Conservation (phyloP, 2,797 vertebrate genomes). For the Uromys caudimaculatus region DNA sequence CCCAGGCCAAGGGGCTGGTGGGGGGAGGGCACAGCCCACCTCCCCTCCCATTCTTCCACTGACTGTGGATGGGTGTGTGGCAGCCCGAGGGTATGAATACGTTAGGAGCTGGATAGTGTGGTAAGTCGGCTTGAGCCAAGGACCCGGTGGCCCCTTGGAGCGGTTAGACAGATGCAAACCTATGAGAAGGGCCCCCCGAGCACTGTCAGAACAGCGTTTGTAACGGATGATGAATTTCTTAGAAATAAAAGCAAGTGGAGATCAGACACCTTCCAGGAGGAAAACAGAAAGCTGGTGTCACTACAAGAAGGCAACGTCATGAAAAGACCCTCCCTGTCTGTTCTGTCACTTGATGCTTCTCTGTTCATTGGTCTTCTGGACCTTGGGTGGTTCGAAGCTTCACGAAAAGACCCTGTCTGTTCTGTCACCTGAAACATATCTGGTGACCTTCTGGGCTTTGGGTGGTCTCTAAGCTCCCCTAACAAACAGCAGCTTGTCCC, state of each 20-base stretch:
- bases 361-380: neutral
- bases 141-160: neutral
- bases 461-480: neutral
- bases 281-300: neutral
- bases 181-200: fast-evolving
- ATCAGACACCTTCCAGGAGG: fast-evolving
- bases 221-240: fast-evolving
- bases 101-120: fast-evolving
- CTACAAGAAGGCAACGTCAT: neutral
- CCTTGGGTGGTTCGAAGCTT: neutral
- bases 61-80: fast-evolving
- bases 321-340: too few relatives aligned
- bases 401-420: neutral
- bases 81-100: neutral
- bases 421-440: neutral
- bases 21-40: neutral
- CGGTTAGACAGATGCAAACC: neutral
- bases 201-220: fast-evolving
- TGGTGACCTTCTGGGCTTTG: neutral
- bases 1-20: neutral
- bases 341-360: neutral
- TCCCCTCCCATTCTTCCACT: too few relatives aligned
- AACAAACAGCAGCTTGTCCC: neutral
- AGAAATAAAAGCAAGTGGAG: neutral
- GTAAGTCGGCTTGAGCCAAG: neutral